Base-by-base conservation (phyloP, 2,797 vertebrate species). In the Lithobates sylvaticus region DNA sequence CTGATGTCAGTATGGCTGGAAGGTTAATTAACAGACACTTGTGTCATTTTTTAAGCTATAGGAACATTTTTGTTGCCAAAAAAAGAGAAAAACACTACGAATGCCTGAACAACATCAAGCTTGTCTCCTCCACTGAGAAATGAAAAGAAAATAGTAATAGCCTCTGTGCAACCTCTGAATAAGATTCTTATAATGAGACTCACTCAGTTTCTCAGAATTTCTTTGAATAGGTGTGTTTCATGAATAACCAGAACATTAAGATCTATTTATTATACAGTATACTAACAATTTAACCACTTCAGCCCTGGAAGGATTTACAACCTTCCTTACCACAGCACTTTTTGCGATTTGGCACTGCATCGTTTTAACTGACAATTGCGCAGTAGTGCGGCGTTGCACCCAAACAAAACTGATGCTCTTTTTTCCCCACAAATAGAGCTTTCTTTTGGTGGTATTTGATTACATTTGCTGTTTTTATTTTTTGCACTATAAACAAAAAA, bases 201-300 rank as follows among this genome's bases (percentile, higher is more conserved):
- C 39, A 74, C 39, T 47, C n/a, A 7, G 32, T 10, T 74, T 47
- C n/a, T 26, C 26, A 1, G n/a, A 65, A 47, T 16, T 9, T 74
- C 12, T 47, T 74, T 47, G n/a, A 47, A 74, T 74, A 67, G 72
- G n/a, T 47, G 23, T 73, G 71, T 27, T 74, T 71, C 12, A 61
- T 61, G 21, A 21, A 61, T 61, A 8, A 61, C 21, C 21, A 61
- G 54, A 12, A 5, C 16, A 44, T 2, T 44, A 44, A 3, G 42
- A 44, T 44, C 47, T 50, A 50, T 50, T 16, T 50, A 50, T 1
- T 16, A 32, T 32, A 32, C 32, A 32, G 10, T 50, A 15, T 50
- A 50, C 47, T 50, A 50, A 50, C 47, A 50, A 50, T 10, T 39
- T 39, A 39, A 29, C 29, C 29, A 29, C 29, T 29, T 29, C 29